Base-by-base conservation (phyloP, 2,797 vertebrate species). In the Zalophus californianus region DNA sequence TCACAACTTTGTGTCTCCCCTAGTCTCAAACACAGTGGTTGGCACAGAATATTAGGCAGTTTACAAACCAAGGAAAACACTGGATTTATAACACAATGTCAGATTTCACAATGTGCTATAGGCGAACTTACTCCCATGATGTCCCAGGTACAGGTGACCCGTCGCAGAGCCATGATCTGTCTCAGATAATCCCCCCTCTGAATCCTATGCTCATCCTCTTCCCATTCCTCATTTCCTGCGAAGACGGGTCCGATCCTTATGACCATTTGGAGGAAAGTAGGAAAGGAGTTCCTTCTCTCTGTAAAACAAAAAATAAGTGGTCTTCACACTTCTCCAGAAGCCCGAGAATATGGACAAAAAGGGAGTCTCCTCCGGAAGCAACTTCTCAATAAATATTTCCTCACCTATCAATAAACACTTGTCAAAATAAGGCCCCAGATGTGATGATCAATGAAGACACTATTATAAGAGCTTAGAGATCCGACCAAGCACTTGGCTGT, bases 361-460 rank as follows among this genome's bases (percentile, higher is more conserved):
- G 3, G 44, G 21, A 62, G 20, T 89, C 41, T 73, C 50, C 21
- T 93, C 11, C 3, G 79, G 78, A 78, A 96, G 14, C 44, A 66
- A 86, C 52, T 94, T 95, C 23, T 86, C 86, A 84, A 35, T 84
- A 86, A 72, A 50, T 79, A 10, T 85, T 86, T 91, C 27, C 32
- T 93, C 25, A 64, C 16, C 38, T 96, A 20, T 48, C 56, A 90
- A 77, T 66, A 93, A 92, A 68, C 48, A 41, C 38, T 79, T 87
- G 5, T 62, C 48, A 29, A 91, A 44, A 66, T 64, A 70, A 66
- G 72, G 12, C 29, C 38, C n/a, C 41, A 41, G 25, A 52, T 56
- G 8, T 66, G 29, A 78, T n/a, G 41, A 64, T 80, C 50, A 83
- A 14, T 68, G 78, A 93, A 10, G 15, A 78, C 44, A 62, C 27